Base-by-base conservation (phyloP, 2,888 invertebrate genomes). In the Theodoxus fluviatilis region DNA sequence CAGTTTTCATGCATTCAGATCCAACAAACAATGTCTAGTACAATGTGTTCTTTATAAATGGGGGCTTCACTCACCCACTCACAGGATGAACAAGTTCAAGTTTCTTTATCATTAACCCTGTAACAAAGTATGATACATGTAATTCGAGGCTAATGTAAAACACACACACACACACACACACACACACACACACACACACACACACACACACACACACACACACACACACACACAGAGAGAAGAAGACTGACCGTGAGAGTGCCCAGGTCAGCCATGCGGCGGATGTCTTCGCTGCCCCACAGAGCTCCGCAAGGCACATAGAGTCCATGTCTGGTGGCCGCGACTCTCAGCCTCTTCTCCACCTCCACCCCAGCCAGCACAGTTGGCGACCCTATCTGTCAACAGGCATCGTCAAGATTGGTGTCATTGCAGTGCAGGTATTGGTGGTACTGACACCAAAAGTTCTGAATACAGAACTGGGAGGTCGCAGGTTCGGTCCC, bases 331-430 rank as follows among this genome's bases (percentile, higher is more conserved):
- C 71, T 67, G 3, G 25, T 68, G 2, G 88, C 84, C 18, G 86
- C 84, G 3, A 76, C 67, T 40, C 84, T 78, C 38, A 90, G 79
- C 61, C 69, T 74, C 33, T 76, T 74, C 71, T 89, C 86, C 25
- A 87, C 74, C 7, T 80, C 78, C 28, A 79, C 76, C 74, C 89
- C 85, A 15, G 90, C 89, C 55, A 90, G 79, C 31, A 89, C 89
- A 18, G 90, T 89, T 1, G 90, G 90, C 1, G 90, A 90, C 1
- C 90, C 90, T 63, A 90, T 86, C 88, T 88, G 72, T 35, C 15
- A 38, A 25, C 28, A 49, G 43, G 12, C 43, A 43, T 12, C 9
- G 12, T 43, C 43, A 9, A 43, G 43, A 43, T 43, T 43, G 43
- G 9, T 43, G 43, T 43, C 9, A 43, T 43, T 9, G 15, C 18